Evolutionary conservation across 2,797 vertebrate genomes (phyloP).

Genomic region (Acipenser ruthenus): DNA sequence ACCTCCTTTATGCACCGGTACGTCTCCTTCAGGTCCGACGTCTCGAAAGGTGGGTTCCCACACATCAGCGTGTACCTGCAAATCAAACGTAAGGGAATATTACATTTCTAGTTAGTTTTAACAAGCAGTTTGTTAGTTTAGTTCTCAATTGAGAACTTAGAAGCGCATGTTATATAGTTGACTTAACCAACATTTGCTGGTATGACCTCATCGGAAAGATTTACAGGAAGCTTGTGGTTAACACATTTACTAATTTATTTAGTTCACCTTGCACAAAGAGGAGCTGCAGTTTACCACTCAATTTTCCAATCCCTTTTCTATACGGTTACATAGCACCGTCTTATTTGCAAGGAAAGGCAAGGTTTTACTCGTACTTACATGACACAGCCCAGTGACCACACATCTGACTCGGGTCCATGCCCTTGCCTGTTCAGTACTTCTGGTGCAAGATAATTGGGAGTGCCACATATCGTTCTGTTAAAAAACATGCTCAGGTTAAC

Average conservation of each 20-base stretch:
- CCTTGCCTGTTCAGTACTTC: conserved; percentile 94
- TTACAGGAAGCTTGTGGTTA: conserved; percentile 1
- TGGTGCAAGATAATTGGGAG: conserved; percentile 96
- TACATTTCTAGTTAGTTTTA: too few species aligned
- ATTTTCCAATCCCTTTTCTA: not conserved
- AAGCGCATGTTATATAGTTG: too few species aligned
- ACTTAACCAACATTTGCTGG: not conserved
- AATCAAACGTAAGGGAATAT: not conserved
- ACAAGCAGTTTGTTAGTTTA: too few species aligned
- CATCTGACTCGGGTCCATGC: conserved; percentile 85
- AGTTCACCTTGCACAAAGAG: not conserved
- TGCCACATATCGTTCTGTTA: conserved; percentile 91
- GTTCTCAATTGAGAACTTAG: too few species aligned
- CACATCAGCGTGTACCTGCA: conserved; percentile 91
- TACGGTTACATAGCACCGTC: not conserved
- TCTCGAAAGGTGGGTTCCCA: conserved; percentile 93
- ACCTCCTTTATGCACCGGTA: conserved; percentile 96
- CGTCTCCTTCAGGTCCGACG: conserved; percentile 91
- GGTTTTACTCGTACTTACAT: conserved; percentile 65
- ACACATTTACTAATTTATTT: not conserved
- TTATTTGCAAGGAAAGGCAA: not conserved
- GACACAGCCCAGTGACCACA: conserved; percentile 96
- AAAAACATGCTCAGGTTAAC: not conserved
- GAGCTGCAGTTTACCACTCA: not conserved
- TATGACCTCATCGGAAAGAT: not conserved